A percentile compares a stretch with the other conserved stretches of the same genome.
phyloP scores from a whole-genome alignment of 1,140 invertebrate species.

The Drosophila nigrodunni region DNA sequence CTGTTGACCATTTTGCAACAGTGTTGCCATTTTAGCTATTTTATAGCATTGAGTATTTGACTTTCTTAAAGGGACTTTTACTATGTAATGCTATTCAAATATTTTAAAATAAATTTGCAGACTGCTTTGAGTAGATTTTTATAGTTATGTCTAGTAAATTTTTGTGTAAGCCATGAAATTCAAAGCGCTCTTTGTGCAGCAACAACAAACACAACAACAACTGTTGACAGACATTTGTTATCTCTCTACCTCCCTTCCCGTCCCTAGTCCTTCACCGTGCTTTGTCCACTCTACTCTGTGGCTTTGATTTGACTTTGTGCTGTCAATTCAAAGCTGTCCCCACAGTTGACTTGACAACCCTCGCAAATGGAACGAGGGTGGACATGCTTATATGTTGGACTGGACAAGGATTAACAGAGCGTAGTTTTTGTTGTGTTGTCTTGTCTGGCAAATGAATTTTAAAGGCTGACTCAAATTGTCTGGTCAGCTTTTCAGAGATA shows the following conservation, averaged over 20 bases:
- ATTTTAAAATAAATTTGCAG: no score
- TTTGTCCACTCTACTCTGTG: constrained; percentile 35
- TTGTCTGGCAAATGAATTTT: neutral
- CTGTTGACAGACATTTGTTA: constrained; percentile 61
- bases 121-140: no score
- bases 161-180: no score
- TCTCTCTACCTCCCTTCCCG: constrained; percentile 1
- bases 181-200: constrained; percentile 15
- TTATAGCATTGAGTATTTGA: no score
- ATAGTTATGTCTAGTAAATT: no score
- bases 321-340: constrained; percentile 53
- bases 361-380: neutral
- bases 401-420: neutral
- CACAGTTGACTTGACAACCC: constrained; percentile 4
- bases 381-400: neutral
- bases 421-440: neutral
- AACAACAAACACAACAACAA: constrained; percentile 38
- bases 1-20: constrained; percentile 32
- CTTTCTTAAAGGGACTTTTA: no score
- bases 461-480: neutral
- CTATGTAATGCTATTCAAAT: no score
- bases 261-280: neutral
- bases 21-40: no score
- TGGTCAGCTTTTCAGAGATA: neutral
- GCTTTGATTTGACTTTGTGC: constrained; percentile 73